Evolutionary conservation across 2,113 vertebrate genomes (phyloP), one percentile per base, ranked within the genome.

Genomic region (Pithys albifrons): DNA sequence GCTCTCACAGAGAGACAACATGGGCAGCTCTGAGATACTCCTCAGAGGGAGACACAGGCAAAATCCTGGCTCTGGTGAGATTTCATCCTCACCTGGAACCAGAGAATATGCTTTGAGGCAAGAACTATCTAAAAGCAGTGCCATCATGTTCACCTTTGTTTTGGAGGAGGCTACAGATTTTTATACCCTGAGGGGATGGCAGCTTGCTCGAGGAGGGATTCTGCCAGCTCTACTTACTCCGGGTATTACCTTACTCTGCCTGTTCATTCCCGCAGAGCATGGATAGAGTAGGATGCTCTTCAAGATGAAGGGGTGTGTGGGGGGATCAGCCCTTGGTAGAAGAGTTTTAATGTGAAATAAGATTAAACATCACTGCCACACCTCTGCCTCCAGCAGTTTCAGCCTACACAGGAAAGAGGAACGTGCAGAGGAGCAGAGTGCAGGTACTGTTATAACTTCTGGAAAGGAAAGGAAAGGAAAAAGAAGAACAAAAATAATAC

Each of bases 351-450:
- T 17, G 83, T 84, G 92, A 96, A 96, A 72, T 86, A 31, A 95
- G 95, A 95, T 95, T 84, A 95, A 96, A 96, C 96, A 91, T 49
- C 66, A 2, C 57, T 49, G 73, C 93, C 96, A 95, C 94, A 39
- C 96, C 96, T 92, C 91, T 54, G 41, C 96, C 96, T 89, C 76
- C 73, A 93, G 93, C 93, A 81, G 58, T 96, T 96, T 96, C 96
- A 89, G 43, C 72, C 90, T 92, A 93, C 81, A 69, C 69, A 45
- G 55, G 23, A 52, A 79, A 87, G 77, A 70, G 43, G n/a, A 45
- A 95, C 80, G 89, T 96, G 95, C 96, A 95, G 82, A 52, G 23
- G 20, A 91, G 88, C 93, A 96, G 91, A 73, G 20, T 15, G 43
- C 19, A 65, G 16, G 19, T 31, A 66, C 25, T 4, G 19, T 19